Percentiles rank a stretch among this genome's conserved stretches.
Conservation (phyloP, 30 jellyfish, hydroid and myxozoan species). For the Hydractinia echinata region DNA sequence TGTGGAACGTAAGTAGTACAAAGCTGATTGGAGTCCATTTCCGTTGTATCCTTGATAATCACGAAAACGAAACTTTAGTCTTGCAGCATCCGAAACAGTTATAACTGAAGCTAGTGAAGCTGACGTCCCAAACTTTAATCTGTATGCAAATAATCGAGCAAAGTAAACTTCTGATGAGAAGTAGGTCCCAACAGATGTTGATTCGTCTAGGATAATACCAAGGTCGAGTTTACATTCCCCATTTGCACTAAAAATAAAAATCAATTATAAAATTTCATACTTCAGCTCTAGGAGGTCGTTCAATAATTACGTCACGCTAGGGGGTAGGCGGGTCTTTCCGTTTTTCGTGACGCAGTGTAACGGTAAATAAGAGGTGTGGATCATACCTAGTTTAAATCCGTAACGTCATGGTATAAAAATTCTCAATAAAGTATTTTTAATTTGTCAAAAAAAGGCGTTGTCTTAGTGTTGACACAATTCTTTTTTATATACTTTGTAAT, state of each 20-base stretch:
- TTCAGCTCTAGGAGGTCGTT: too few relatives aligned
- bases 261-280: not conserved
- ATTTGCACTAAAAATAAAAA: not conserved
- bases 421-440: too few relatives aligned
- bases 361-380: too few relatives aligned
- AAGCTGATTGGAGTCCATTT: conserved; percentile 15
- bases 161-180: conserved; percentile 4
- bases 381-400: too few relatives aligned
- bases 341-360: too few relatives aligned
- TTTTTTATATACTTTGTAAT: too few relatives aligned
- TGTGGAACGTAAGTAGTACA: not conserved
- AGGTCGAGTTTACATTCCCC: conserved; percentile 29
- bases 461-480: too few relatives aligned
- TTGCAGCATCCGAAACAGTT: not conserved
- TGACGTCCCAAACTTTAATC: not conserved
- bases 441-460: too few relatives aligned
- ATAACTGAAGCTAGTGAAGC: conserved; percentile 7
- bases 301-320: too few relatives aligned
- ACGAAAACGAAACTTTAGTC: not conserved
- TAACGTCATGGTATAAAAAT: too few relatives aligned
- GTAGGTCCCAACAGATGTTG: conserved; percentile 25
- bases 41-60: conserved; percentile 20
- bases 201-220: conserved; percentile 36
- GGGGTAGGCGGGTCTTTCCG: too few relatives aligned
- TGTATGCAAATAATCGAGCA: not conserved